Evolutionary conservation across 2,797 vertebrate genomes (phyloP).

Genomic region (Pipistrellus pygmaeus): DNA sequence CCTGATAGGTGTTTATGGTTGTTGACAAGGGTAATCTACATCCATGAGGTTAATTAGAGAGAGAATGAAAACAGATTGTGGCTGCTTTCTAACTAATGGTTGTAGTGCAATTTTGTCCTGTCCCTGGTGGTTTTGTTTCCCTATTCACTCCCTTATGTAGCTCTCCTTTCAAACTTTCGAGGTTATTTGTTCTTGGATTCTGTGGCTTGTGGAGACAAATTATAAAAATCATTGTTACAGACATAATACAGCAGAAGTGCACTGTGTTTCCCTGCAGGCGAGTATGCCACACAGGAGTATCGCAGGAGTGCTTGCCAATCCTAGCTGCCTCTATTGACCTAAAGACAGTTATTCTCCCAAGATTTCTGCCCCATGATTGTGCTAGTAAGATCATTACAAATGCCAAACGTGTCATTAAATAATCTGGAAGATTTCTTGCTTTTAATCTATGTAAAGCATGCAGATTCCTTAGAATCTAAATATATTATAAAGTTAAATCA

Average conservation of each 20-base stretch:
- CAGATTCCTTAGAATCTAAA: neutral
- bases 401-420: constrained; percentile 13
- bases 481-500: neutral
- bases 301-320: neutral
- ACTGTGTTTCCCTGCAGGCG: neutral
- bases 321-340: neutral
- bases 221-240: constrained; percentile 40
- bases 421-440: neutral
- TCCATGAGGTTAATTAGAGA: neutral
- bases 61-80: neutral
- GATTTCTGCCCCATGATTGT: neutral
- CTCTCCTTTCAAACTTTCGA: constrained; percentile 21
- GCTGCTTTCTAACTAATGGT: neutral
- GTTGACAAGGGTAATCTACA: neutral
- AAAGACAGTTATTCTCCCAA: neutral
- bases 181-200: constrained; percentile 59
- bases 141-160: neutral
- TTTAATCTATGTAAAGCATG: neutral
- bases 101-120: neutral
- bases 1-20: neutral
- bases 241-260: neutral
- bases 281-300: neutral
- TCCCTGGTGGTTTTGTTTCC: neutral
- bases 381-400: neutral
- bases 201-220: constrained; percentile 45